Evolutionary conservation across 2,113 vertebrate genomes (phyloP).

Genomic region (Etheostoma cragini): DNA sequence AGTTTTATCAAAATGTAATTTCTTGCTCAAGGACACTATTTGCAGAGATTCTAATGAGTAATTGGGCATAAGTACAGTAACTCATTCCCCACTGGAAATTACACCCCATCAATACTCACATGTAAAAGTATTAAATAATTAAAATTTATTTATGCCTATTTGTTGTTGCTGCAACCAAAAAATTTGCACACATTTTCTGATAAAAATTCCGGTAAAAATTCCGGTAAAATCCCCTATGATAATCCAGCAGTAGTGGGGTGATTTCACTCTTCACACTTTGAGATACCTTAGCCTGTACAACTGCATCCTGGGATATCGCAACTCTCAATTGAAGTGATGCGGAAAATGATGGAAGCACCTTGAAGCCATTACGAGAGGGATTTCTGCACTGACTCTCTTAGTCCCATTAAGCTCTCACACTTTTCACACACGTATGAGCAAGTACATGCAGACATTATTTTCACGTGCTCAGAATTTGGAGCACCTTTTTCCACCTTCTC

Average conservation of each 20-base stretch:
- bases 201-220: no score
- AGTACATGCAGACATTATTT: slow-evolving; percentile 18
- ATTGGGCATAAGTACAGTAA: neutral
- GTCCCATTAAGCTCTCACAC: slow-evolving; percentile 48
- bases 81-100: neutral
- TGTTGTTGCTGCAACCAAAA: neutral
- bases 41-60: neutral
- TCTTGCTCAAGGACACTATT: neutral
- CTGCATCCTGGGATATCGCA: slow-evolving; percentile 14
- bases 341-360: slow-evolving; percentile 32
- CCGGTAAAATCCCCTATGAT: neutral
- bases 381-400: slow-evolving; percentile 36
- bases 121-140: neutral
- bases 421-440: slow-evolving; percentile 26
- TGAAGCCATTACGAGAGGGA: neutral
- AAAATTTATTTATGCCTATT: neutral
- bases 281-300: slow-evolving; percentile 6
- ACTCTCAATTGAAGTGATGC: slow-evolving; percentile 50
- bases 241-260: neutral
- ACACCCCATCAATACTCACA: neutral
- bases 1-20: neutral
- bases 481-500: slow-evolving; percentile 4
- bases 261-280: slow-evolving; percentile 20
- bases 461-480: slow-evolving; percentile 9
- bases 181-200: no score